Evolutionary conservation across 2,888 invertebrate genomes (phyloP).

Genomic region (Drosophila anomalata): DNA sequence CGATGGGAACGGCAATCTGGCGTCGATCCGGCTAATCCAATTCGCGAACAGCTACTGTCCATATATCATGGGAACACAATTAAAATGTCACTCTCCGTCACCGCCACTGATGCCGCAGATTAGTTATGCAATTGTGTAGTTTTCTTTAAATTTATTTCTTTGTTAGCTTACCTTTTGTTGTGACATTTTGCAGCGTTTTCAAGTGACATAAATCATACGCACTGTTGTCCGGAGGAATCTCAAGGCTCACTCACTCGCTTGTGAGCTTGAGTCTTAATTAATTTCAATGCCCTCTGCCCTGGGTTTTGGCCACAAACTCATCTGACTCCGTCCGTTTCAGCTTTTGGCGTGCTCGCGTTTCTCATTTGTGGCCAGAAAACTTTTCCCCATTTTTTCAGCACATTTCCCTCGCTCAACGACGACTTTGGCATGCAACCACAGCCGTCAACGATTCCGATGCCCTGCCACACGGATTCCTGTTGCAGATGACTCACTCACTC

Average conservation of each 20-base stretch:
- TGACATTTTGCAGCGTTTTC: conserved; percentile 55
- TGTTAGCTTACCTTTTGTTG: conserved; percentile 24
- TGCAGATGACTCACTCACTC: conserved; percentile 74
- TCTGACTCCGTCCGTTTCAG: conserved; percentile 12
- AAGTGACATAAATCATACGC: conserved; percentile 72
- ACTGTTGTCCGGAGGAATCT: conserved; percentile 50
- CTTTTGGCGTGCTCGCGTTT: conserved; percentile 20
- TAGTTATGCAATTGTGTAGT: conserved; percentile 59
- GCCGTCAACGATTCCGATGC: conserved; percentile 15
- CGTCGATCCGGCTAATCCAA: conserved; percentile 5
- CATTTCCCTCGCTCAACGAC: conserved; percentile 36
- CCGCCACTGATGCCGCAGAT: conserved; percentile 41
- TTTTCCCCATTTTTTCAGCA: conserved; percentile 59
- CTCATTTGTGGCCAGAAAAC: conserved; percentile 62
- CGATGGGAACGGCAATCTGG: conserved; percentile 48
- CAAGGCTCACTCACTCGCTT: conserved; percentile 56
- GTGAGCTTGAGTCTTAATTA: conserved; percentile 68
- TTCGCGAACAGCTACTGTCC: conserved; percentile 18
- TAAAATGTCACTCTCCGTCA: conserved; percentile 71
- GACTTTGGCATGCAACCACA: conserved; percentile 77
- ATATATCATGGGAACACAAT: conserved; percentile 65
- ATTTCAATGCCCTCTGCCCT: conserved; percentile 27
- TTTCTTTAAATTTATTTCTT: conserved; percentile 10
- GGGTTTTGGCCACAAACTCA: conserved; percentile 3
- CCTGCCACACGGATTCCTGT: conserved; percentile 73